Evolutionary conservation across 2,888 invertebrate species (phyloP), one percentile per base, ranked within the genome.

Genomic region (Scrobipalpa costella): DNA sequence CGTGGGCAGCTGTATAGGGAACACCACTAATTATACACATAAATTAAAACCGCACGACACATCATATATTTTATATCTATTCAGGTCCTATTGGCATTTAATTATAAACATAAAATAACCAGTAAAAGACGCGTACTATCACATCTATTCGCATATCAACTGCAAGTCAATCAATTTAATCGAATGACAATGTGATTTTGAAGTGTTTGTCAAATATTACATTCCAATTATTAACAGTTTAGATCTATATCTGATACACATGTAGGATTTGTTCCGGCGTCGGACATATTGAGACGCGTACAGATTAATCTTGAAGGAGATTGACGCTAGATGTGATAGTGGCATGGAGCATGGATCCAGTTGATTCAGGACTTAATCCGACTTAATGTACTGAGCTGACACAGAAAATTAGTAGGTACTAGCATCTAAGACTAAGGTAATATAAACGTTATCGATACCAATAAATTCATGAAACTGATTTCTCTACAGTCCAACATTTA

Each of bases 281-380:
- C 15, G 13, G 40, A 13, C 40, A 40, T 40, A 40, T 40, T 40
- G 44, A 44, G 44, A 44, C 15, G n/a, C 44, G 15, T 44, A 15
- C 44, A 44, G 44, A 15, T 44, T 44, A 44, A 44, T 44, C 44
- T 44, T n/a, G 7, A n/a, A 44, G 44, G n/a, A 44, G 44, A 44
- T 44, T 44, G 44, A 44, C 44, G 44, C n/a, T 15, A 15, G 44
- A 15, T 44, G 44, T n/a, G 44, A 44, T 44, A 44, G 44, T 15
- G 15, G 15, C 13, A 40, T 13, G 27, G 27, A 40, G 13, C 40
- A 44, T 44, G 44, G 15, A n/a, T 40, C 3, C 44, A 40, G 40
- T 44, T 44, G 44, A 44, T 5, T 44, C 44, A 44, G n/a, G 15
- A 6, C 44, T 7, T 44, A 15, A 15, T n/a, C 44, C 44, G 44